Conservation (phyloP, 2,888 invertebrate species). For the Xylota segnis region DNA sequence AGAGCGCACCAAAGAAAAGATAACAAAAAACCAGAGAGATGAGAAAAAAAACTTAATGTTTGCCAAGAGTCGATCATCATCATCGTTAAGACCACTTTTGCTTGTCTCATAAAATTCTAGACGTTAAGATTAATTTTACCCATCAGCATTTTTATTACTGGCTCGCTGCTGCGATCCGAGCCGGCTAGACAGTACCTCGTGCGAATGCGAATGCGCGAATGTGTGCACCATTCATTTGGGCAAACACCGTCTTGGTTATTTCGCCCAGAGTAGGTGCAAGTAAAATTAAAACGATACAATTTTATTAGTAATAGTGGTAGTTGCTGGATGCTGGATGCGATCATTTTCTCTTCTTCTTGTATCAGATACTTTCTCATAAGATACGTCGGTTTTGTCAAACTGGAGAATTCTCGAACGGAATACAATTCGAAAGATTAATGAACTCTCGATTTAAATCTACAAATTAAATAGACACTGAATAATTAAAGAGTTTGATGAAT, state of each 20-base stretch:
- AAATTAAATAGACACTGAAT: neutral
- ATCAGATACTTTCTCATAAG: no score
- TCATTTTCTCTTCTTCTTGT: neutral
- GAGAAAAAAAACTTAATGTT: constrained; percentile 66
- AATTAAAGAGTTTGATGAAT: neutral
- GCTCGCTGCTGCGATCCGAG: constrained; percentile 38
- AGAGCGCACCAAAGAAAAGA: constrained; percentile 35
- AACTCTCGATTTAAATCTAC: neutral
- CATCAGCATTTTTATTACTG: constrained; percentile 73
- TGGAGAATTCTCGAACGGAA: neutral
- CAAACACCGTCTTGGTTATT: constrained; percentile 17
- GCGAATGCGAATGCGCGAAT: constrained; percentile 34
- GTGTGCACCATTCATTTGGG: constrained; percentile 48
- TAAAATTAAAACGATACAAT: constrained; percentile 48
- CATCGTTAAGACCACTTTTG: constrained; percentile 76
- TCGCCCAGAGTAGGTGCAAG: constrained; percentile 23
- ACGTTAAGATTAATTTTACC: constrained; percentile 74
- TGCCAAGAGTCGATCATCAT: constrained; percentile 76
- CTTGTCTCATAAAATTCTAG: constrained; percentile 75
- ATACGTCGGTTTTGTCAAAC: neutral
- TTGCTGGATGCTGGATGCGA: constrained; percentile 3
- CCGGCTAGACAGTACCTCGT: constrained; percentile 56
- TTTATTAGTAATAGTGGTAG: constrained; percentile 45
- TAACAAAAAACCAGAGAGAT: constrained; percentile 13
- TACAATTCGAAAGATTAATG: constrained; percentile 4